A percentile compares a stretch with the other conserved stretches of the same genome.
These are phyloP conservation scores for Dicranocentrus wangi DNA, from an alignment of 2,888 invertebrate genomes.

Conservation along the genomic window DNA sequence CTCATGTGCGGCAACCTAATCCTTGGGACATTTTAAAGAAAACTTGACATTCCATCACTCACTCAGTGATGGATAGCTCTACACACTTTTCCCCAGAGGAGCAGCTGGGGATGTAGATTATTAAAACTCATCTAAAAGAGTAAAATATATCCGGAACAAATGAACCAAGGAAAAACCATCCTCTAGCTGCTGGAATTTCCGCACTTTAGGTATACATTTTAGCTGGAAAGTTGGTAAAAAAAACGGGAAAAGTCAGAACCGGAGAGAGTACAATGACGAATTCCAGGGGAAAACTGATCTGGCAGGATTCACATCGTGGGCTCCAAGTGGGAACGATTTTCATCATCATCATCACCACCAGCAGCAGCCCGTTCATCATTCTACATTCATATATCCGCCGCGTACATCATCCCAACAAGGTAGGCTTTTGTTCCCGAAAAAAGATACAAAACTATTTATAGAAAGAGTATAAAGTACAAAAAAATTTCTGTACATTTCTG, in stretches of 20 bases:
- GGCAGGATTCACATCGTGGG: slow-evolving; percentile 34
- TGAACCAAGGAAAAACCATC: neutral
- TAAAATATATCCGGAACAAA: slow-evolving; percentile 24
- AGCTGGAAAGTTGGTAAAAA: slow-evolving; percentile 14
- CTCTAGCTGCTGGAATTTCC: neutral
- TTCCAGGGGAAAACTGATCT: slow-evolving; percentile 46
- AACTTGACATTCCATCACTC: slow-evolving; percentile 67
- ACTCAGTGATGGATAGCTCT: slow-evolving; percentile 64
- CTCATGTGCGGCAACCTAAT: slow-evolving; percentile 61
- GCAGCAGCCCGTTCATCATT: neutral
- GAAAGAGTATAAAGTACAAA: too few relatives aligned
- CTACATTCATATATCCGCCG: too few relatives aligned
- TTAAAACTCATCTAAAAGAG: slow-evolving; percentile 60
- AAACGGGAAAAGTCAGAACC: slow-evolving; percentile 28
- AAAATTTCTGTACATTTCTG: too few relatives aligned
- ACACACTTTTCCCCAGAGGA: slow-evolving; percentile 53
- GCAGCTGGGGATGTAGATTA: slow-evolving; percentile 62
- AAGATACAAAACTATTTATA: too few relatives aligned
- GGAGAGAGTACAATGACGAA: slow-evolving; percentile 49
- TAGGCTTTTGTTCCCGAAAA: too few relatives aligned
- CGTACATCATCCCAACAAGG: too few relatives aligned
- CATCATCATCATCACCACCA: slow-evolving; percentile 14
- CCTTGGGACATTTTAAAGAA: slow-evolving; percentile 66
- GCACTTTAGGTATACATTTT: neutral
- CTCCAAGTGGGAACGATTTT: slow-evolving; percentile 18